Percentiles rank a stretch among this genome's conserved stretches.
These are phyloP conservation scores for Danio aesculapii DNA, from an alignment of 2,797 vertebrate species.

Conservation along the genomic window DNA sequence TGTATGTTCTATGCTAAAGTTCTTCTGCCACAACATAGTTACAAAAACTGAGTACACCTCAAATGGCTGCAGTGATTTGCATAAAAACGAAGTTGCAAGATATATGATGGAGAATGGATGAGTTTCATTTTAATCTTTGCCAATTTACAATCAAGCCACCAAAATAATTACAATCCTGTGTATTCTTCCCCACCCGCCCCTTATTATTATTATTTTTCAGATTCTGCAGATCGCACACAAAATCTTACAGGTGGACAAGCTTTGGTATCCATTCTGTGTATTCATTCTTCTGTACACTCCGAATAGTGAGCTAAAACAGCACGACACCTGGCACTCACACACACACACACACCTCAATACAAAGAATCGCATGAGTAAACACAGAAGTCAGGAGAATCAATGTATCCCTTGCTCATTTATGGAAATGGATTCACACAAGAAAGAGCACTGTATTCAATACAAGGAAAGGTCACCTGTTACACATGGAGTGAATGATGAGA, in stretches of 20 bases:
- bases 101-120: constrained; percentile 38
- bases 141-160: constrained; percentile 72
- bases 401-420: constrained; percentile 87
- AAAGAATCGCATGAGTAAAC: constrained; percentile 85
- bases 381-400: constrained; percentile 87
- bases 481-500: constrained; percentile 88
- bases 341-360: constrained; percentile 81
- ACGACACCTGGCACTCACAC: constrained; percentile 97
- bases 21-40: background rate
- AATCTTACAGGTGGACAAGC: constrained; percentile 82
- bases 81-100: constrained; percentile 30
- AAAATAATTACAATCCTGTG: constrained; percentile 86
- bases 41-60: background rate
- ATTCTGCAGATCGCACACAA: constrained; percentile 85
- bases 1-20: no score
- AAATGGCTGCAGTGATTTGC: no score
- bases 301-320: constrained; percentile 95
- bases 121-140: constrained; percentile 68
- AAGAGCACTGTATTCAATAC: constrained; percentile 98
- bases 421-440: constrained; percentile 94
- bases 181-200: constrained; percentile 78
- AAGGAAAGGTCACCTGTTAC: constrained; percentile 92
- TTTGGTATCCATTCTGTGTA: constrained; percentile 80
- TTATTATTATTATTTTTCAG: constrained; percentile 69
- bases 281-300: constrained; percentile 95